Evolutionary conservation across 35 echinoderm and acorn worm species (phyloP), one percentile per base, ranked within the genome.

Genomic region (Apostichopus californicus): DNA sequence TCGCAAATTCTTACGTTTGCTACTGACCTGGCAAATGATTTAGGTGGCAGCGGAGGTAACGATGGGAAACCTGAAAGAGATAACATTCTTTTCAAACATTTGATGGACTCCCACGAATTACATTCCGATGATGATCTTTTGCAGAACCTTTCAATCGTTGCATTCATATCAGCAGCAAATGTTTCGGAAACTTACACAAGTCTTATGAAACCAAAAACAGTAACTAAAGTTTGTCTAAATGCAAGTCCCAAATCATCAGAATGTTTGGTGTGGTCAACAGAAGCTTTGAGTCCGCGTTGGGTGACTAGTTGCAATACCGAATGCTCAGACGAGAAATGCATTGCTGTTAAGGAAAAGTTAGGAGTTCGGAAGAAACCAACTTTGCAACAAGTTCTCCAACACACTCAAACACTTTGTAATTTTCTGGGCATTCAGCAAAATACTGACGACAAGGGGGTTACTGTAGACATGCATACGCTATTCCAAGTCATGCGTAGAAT

Each of bases 321-420:
- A 56, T 18, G 55, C 8, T 7, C 5, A 17, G 46, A 91, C 24
- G 17, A 24, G 6, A 18, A 52, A 2, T 89, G 60, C 61, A 34
- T 89, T 17, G 18, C 55, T 58, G 60, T n/a, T n/a, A 91, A 55
- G 57, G 55, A 91, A 28, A 91, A 57, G n/a, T 73, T 91, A 20
- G 72, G 55, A 17, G 57, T 91, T 23, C 34, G 9, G 11, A 5
- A 77, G 8, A 61, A 26, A 28, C 89, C 89, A 91, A 60, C 9
- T 61, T 54, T 91, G 6, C 9, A 55, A 5, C 70, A 91, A 7
- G 89, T 91, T 2, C 52, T 91, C 6, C 46, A 57, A 79, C 89
- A 91, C 54, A 91, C 77, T 10, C 71, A 91, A 18, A 91, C 52
- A 91, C 52, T 91, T 54, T 91, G 89, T 53, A 77, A 91, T 59